Evolutionary conservation across 2,888 invertebrate species (phyloP), one percentile per base, ranked within the genome.

Genomic region (Tuberolachnus salignus): DNA sequence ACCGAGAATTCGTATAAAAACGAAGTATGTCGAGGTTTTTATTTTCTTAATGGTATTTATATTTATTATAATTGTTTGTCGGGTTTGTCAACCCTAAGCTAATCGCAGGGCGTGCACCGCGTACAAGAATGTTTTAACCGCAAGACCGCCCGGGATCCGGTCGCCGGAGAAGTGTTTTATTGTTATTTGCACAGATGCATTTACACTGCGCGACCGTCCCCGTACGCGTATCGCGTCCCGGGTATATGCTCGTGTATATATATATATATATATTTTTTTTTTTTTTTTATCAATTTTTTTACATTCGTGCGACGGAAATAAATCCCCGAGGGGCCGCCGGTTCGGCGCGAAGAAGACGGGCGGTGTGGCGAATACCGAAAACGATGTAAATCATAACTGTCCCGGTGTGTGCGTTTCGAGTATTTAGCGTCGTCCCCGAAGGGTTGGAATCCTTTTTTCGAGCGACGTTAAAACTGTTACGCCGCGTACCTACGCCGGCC

Each of bases 361-460:
- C 66, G 66, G 64, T 57, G 75, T 49, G 66, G 66, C 66, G 57
- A 75, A 66, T 55, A 44, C 66, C 55, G 46, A 66, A 66, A 75
- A 67, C 44, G 75, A 66, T 75, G 75, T 75, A 75, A 75, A 75
- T 75, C 75, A 75, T 75, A 75, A 75, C 75, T 57, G 75, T 66
- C 75, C 66, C 57, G 66, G 75, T 57, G n/a, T n/a, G n/a, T n/a
- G n/a, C n/a, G 75, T 57, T 75, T 75, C 75, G 26, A 75, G 75
- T 64, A 75, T 75, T 75, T 66, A 75, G 75, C 75, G 13, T 64
- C 75, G 13, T 64, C 66, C 66, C 75, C 53, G 57, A 75, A 66
- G 75, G 75, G 66, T 46, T 59, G 55, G 57, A 75, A 57, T 66
- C 66, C 66, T 75, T 34, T 34, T 34, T 75, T 75, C 74, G 44